Conservation (phyloP, 2,797 vertebrate genomes). For the Pogonophryne albipinna region DNA sequence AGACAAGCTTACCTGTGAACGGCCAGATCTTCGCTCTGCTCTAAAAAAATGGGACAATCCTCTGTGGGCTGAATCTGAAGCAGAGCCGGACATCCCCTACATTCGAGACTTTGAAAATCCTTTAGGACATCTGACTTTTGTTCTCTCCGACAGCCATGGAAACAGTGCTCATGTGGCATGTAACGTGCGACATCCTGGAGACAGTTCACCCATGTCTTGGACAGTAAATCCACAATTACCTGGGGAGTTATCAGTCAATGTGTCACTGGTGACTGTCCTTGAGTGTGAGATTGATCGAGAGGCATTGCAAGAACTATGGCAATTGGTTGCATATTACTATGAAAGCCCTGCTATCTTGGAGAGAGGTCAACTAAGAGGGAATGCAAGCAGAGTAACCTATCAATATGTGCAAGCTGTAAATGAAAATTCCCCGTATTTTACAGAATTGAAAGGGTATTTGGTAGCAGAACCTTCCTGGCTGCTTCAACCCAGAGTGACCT, state of each 20-base stretch:
- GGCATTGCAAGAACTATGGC: constrained; percentile 86
- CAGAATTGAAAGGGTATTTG: constrained; percentile 86
- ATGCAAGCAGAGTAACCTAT: constrained; percentile 78
- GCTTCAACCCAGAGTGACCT: constrained; percentile 84
- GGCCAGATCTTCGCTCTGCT: constrained; percentile 78
- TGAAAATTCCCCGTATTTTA: constrained; percentile 87
- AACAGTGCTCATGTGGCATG: constrained; percentile 85
- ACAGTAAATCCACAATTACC: constrained; percentile 61
- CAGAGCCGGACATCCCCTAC: constrained; percentile 84
- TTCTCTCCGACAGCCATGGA: constrained; percentile 85
- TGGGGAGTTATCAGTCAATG: constrained; percentile 76
- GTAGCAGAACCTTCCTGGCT: constrained; percentile 85
- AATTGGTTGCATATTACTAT: constrained; percentile 88
- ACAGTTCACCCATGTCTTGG: constrained; percentile 79
- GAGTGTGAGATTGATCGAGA: constrained; percentile 88
- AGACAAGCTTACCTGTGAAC: constrained; percentile 79
- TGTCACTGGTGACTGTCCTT: constrained; percentile 79
- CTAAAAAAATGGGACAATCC: constrained; percentile 83
- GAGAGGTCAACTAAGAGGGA: constrained; percentile 75
- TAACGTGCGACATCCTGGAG: constrained; percentile 76
- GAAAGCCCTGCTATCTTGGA: constrained; percentile 86
- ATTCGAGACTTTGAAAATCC: constrained; percentile 82
- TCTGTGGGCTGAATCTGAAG: constrained; percentile 79
- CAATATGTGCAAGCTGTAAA: constrained; percentile 82
- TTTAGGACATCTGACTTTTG: constrained; percentile 81